Base-by-base conservation (phyloP, 2,797 vertebrate species). In the Setipinna tenuifilis region DNA sequence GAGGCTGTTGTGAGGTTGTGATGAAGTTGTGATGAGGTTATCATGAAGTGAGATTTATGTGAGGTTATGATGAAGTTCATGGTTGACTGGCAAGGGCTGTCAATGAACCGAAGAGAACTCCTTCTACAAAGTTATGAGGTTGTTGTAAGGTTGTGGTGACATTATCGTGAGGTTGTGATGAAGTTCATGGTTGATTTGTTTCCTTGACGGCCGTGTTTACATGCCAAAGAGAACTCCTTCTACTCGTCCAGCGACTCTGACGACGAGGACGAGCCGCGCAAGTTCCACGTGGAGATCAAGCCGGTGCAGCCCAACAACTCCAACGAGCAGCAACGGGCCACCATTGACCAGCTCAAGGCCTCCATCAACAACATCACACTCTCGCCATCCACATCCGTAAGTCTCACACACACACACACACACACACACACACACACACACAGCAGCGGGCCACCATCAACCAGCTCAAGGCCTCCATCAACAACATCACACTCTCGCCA, bases 181-280 rank as follows among this genome's bases (percentile, higher is more conserved):
- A 4, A 48, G 46, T n/a, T n/a, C n/a, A n/a, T n/a, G 35, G 35
- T 41, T 41, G 35, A 41, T 5, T 41, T 2, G 35, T n/a, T 41
- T 90, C 90, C 92, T 95, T 95, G 91, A 94, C 91, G 0, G 0
- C 50, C 84, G 19, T n/a, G 12, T 81, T 94, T 93, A 99, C 98
- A 98, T 98, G 96, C 96, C 97, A 99, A 99, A 98, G 96, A 98
- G 90, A 99, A 98, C 87, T 95, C 97, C 91, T 99, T 98, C 94
- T 98, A 98, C 87, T 98, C 98, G 84, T 98, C 97, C 93, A 99
- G 97, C 89, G 98, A 99, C 93, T 98, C 97, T 0, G 98, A 98
- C 83, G 97, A 98, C 61, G 98, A 99, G 80, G 97, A 99, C 28
- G 98, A 98, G 89, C 97, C 96, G 86, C 96, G 96, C 91, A 98